Percentiles rank a stretch among this genome's conserved stretches.
These are phyloP conservation scores for Ophioderma brevispina DNA, from an alignment of 35 echinoderm and acorn worm genomes.

Conservation along the genomic window DNA sequence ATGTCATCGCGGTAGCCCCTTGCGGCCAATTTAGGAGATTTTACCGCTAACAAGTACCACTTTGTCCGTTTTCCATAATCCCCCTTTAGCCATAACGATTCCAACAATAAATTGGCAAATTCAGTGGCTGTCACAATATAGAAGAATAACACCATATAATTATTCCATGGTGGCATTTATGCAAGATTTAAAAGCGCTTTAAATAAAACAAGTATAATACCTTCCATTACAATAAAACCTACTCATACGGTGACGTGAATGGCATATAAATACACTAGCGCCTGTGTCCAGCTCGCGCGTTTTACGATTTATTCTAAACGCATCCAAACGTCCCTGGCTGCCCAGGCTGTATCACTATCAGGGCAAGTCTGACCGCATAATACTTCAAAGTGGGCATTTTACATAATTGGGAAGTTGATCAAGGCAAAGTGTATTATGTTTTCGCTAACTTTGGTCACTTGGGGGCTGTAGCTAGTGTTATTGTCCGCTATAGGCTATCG, in stretches of 20 bases:
- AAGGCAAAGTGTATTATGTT: neutral
- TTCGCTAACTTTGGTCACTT: neutral
- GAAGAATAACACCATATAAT: neutral
- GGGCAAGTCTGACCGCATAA: neutral
- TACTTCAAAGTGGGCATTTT: neutral
- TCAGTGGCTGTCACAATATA: neutral
- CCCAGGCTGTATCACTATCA: neutral
- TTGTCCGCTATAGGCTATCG: neutral
- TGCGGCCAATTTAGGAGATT: neutral
- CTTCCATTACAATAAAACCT: neutral
- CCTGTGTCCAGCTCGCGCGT: neutral
- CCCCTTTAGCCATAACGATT: constrained; percentile 4
- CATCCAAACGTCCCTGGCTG: neutral
- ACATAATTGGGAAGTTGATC: neutral
- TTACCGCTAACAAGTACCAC: neutral
- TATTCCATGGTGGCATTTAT: neutral
- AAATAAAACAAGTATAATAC: neutral
- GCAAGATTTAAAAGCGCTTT: neutral
- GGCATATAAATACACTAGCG: neutral
- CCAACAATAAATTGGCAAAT: neutral
- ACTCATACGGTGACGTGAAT: neutral
- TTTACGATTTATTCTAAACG: neutral
- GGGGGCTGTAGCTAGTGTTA: neutral
- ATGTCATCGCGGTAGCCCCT: neutral
- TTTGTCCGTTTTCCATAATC: neutral